Conservation (phyloP, 64 coral and sea anemone species). For the Montipora sp. region DNA sequence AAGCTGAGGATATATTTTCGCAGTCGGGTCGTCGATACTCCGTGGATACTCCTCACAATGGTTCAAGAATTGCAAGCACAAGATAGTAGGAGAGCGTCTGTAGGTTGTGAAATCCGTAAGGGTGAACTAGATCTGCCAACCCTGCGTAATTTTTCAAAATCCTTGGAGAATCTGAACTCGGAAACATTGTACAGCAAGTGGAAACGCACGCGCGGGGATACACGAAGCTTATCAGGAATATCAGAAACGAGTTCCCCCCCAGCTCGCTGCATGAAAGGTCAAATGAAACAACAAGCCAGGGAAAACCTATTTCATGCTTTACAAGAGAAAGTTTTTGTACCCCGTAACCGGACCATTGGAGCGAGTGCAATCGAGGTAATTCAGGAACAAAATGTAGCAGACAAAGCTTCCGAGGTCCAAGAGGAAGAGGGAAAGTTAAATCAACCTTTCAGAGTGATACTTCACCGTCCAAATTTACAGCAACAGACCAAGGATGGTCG, state of each 20-base stretch:
- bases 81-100: not conserved
- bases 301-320: slow-evolving; percentile 37
- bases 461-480: not conserved
- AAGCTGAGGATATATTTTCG: too few species aligned
- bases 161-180: slow-evolving; percentile 65
- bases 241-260: not conserved
- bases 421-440: not conserved
- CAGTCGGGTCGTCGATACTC: too few species aligned
- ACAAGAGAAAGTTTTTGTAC: slow-evolving; percentile 54
- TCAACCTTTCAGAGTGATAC: not conserved
- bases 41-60: not conserved
- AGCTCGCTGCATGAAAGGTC: not conserved
- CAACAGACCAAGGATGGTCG: not conserved
- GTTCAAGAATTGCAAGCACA: slow-evolving; percentile 17
- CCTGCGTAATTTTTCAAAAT: slow-evolving; percentile 64
- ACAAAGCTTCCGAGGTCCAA: not conserved
- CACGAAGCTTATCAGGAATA: slow-evolving; percentile 36
- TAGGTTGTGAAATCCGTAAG: not conserved
- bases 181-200: slow-evolving; percentile 85
- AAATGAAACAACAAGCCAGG: not conserved
- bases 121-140: not conserved
- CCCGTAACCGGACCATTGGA: slow-evolving; percentile 43
- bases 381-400: slow-evolving; percentile 8
- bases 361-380: slow-evolving; percentile 34
- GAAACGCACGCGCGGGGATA: slow-evolving; percentile 56